Evolutionary conservation across 2,113 vertebrate genomes (phyloP), one percentile per base, ranked within the genome.

Genomic region (Vimba vimba): DNA sequence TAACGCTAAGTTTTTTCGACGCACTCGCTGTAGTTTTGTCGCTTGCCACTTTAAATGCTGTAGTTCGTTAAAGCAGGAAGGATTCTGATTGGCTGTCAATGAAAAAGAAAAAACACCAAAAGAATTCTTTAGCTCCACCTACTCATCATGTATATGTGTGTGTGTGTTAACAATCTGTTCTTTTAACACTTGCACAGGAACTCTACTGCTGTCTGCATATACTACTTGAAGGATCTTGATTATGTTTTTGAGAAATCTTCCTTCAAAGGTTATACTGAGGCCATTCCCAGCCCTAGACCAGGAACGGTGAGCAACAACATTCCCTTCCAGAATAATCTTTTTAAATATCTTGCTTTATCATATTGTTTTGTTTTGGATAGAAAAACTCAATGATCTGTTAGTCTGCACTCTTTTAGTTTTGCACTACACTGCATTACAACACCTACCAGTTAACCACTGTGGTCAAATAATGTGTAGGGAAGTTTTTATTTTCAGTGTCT

Each of bases 171-270:
- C 55, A 23, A 8, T 57, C 52, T 55, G 52, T 21, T 55, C 2
- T 57, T 11, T 83, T 33, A 9, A 23, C 11, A 43, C 45, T 82
- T 2, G 66, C 85, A 27, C 87, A 99, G 97, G 97, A 97, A 97
- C 81, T 95, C 95, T 62, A 97, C 97, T 0, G 97, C 97, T 0
- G 93, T 99, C 68, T 99, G 97, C 0, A 92, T 97, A 79, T 98
- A 97, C 82, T 94, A 96, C 0, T 93, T 98, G 0, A 89, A 64
- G 13, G 95, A 95, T 77, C 96, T 99, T 8, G 96, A 97, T 77
- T n/a, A 15, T 0, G 85, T 96, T 81, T 99, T 99, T 91, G 92
- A 92, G 25, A 95, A 89, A 0, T 98, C 97, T 2, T 88, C 79
- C 1, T 97, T 97, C 90, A 97, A 95, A 79, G 97, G 94, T 82